These are phyloP conservation scores for Tortricodes alternella DNA, from an alignment of 2,888 invertebrate genomes.

Conservation along the genomic window DNA sequence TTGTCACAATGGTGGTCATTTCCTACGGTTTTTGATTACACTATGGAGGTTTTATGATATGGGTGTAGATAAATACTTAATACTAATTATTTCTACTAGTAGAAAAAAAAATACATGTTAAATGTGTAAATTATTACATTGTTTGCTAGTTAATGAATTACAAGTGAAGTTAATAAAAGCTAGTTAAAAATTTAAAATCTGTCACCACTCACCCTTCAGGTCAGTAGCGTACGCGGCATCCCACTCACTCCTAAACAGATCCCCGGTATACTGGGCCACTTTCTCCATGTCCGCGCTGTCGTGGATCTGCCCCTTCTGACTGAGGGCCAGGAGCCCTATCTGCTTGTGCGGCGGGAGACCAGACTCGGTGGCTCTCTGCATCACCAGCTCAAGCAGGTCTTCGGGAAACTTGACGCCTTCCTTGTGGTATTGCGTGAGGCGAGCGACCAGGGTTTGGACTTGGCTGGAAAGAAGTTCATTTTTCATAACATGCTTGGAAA, in stretches of 20 bases:
- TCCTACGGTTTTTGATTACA: too few relatives aligned
- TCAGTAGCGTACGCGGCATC: conserved; percentile 40
- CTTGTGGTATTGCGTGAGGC: conserved; percentile 57
- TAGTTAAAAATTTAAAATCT: too few relatives aligned
- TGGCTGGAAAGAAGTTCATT: conserved; percentile 56
- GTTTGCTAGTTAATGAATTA: too few relatives aligned
- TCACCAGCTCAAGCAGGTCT: conserved; percentile 48
- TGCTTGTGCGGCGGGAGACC: conserved; percentile 59
- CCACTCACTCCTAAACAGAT: conserved; percentile 61
- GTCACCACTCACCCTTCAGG: conserved; percentile 48
- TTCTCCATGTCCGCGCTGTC: conserved; percentile 48
- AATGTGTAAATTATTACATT: too few relatives aligned
- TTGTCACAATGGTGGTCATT: too few relatives aligned
- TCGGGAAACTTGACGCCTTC: conserved; percentile 58
- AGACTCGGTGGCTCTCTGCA: conserved; percentile 42
- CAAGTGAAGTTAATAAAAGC: too few relatives aligned
- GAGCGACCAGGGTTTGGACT: conserved; percentile 49
- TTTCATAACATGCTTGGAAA: too few relatives aligned
- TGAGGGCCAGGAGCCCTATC: conserved; percentile 54
- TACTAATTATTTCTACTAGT: too few relatives aligned
- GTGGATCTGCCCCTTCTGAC: conserved; percentile 41
- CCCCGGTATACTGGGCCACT: conserved; percentile 52
- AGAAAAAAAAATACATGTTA: too few relatives aligned
- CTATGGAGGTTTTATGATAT: too few relatives aligned
- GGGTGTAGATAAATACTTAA: too few relatives aligned